Evolutionary conservation across 2,888 invertebrate species (phyloP), one percentile per base, ranked within the genome.

Genomic region (Drosophila imparisetae): DNA sequence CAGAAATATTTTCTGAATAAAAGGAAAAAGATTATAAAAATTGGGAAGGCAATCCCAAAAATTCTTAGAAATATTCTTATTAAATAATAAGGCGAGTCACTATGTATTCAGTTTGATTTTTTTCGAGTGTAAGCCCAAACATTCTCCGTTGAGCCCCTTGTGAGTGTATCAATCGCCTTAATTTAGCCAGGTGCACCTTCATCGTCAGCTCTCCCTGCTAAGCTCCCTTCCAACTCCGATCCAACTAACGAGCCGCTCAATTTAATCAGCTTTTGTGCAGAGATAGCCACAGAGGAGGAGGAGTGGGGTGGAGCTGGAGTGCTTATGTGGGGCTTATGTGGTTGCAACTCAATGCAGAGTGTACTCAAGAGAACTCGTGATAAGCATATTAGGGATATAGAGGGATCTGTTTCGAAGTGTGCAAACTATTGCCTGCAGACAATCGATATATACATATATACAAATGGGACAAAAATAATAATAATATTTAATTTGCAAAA

Each of bases 251-350:
- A 79, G 70, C 66, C 60, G 63, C 72, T 72, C 72, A 77, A 80
- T 73, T 78, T 80, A 72, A 77, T 68, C 63, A 48, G 76, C 54
- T 78, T 73, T 72, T 72, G 66, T 72, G 60, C 57, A 40, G 45
- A 30, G 8, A 13, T 24, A 8, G 24, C 7, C 21, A 1, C 10
- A 21, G 18, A 52, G 21, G 3, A 13, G 3, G 18, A 5, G n/a
- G 18, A 13, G 6, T 18, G 18, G 1, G 18, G 1, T 11, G 3
- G 27, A 21, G 2, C n/a, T 11, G 15, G 7, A 15, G 8, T 24
- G 2, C 8, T 45, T 45, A 8, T 45, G 15, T 24, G 15, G 15
- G 45, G 24, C 2, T 45, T 45, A 50, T n/a, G 38, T 27, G n/a
- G n/a, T 11, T 34, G 13, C 15, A 34, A 13, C 21, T 3, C 21